phyloP scores from a whole-genome alignment of 2,797 vertebrate genomes.

The Champsocephalus esox region DNA sequence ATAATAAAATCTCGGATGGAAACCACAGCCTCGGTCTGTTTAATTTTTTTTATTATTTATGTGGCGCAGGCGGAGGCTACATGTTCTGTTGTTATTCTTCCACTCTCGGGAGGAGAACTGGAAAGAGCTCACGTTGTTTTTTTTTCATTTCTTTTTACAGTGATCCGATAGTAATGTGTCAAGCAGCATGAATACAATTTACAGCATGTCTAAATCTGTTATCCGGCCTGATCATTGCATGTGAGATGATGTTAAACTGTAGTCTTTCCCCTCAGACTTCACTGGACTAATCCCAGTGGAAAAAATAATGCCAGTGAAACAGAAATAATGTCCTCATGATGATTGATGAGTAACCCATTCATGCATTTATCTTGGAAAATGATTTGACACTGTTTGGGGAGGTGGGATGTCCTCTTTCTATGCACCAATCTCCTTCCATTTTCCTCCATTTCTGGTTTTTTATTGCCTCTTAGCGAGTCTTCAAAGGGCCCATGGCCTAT shows the following conservation, averaged over 20 bases:
- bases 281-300: conserved; percentile 60
- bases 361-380: conserved; percentile 70
- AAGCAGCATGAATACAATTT: conserved; percentile 25
- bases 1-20: conserved; percentile 84
- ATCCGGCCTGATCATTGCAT: conserved; percentile 1
- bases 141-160: conserved; percentile 50
- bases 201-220: conserved; percentile 21
- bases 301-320: conserved; percentile 61
- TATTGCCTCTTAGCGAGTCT: conserved; percentile 87
- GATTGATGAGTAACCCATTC: conserved; percentile 78
- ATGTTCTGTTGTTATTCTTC: conserved; percentile 67
- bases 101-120: conserved; percentile 34
- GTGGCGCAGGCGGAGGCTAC: conserved; percentile 56
- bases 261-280: conserved; percentile 41
- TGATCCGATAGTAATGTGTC: conserved; percentile 22
- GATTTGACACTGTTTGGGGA: conserved; percentile 63
- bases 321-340: conserved; percentile 69
- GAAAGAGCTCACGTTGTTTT: conserved; percentile 12
- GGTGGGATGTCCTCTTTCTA: conserved; percentile 68
- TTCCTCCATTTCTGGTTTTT: conserved; percentile 75
- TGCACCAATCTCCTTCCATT: conserved; percentile 75
- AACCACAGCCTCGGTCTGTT: conserved; percentile 79
- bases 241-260: conserved; percentile 33
- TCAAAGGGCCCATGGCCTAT: conserved; percentile 87
- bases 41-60: conserved; percentile 72